Base-by-base conservation (phyloP, 2,797 vertebrate genomes). In the Rhinella marina region DNA sequence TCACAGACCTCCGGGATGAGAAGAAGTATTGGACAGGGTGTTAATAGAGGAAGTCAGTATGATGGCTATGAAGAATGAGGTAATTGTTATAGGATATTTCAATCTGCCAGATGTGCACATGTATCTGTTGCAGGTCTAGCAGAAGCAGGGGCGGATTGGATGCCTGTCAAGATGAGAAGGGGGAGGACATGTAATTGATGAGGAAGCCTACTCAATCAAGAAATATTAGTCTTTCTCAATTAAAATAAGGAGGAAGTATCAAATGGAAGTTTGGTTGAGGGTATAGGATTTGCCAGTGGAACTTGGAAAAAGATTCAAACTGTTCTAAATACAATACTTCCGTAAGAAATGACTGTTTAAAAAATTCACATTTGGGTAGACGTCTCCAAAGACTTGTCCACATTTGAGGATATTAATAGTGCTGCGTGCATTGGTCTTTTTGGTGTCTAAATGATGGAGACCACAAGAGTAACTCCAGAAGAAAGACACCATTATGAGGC, bases 21-120 rank as follows among this genome's bases (percentile, higher is more conserved):
- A 84, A 83, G 77, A 87, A 41, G 73, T 59, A 84, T 88, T 76
- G 81, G 86, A 88, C 86, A 88, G 86, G 62, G 86, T 88, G 81
- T 88, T 88, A 83, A 88, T 84, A 84, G 81, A 84, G 86, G 73
- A 88, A 83, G 75, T 88, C 81, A 64, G 78, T 77, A 68, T 25
- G 68, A 88, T 88, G 86, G 73, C 86, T 78, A 79, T 88, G 81
- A 84, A 84, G 81, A 73, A 87, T 83, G 81, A 84, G 72, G 86
- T 87, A 56, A 87, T 87, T 78, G 81, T 88, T 88, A 84, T 78
- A 68, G 68, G 73, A 84, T 82, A 79, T 66, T 83, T 84, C 86
- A 88, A 59, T 84, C 81, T 84, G 75, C 86, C 79, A 88, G 86
- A 88, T 88, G 86, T 88, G 86, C 21, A 81, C 80, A 50, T 73